Conservation (phyloP, 2,888 invertebrate genomes). For the Macrostomum cliftonense region DNA sequence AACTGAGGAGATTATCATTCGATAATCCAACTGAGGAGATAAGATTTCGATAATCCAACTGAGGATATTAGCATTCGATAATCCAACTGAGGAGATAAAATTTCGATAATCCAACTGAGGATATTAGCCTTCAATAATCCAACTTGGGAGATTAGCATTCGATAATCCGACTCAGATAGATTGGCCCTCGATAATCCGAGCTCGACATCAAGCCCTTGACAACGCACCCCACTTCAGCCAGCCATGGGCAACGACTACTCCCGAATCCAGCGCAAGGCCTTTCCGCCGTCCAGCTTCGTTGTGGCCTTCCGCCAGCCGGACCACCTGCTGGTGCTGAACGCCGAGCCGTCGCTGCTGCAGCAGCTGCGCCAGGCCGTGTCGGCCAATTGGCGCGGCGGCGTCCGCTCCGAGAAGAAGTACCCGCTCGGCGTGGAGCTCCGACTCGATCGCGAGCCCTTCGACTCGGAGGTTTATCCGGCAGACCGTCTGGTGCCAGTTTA, state of each 20-base stretch:
- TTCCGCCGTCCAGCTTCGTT: slow-evolving; percentile 5
- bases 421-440: slow-evolving; percentile 7
- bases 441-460: slow-evolving; percentile 6
- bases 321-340: slow-evolving; percentile 7
- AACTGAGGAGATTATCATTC: no score
- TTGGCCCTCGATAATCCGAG: no score
- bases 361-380: slow-evolving; percentile 4
- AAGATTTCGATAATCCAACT: no score
- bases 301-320: slow-evolving; percentile 9
- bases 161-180: no score
- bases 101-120: no score
- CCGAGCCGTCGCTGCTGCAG: background rate
- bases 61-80: no score
- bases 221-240: no score
- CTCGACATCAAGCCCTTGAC: no score
- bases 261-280: slow-evolving; percentile 5
- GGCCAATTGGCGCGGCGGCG: slow-evolving; percentile 4
- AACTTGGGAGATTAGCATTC: no score
- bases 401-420: slow-evolving; percentile 6
- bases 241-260: slow-evolving; percentile 10
- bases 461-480: slow-evolving; percentile 2
- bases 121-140: no score
- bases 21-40: no score
- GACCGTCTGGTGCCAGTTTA: slow-evolving; percentile 1
- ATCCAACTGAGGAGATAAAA: no score